Evolutionary conservation across 1,140 invertebrate species (phyloP).

Genomic region (Phymorhynchus buccinoides): DNA sequence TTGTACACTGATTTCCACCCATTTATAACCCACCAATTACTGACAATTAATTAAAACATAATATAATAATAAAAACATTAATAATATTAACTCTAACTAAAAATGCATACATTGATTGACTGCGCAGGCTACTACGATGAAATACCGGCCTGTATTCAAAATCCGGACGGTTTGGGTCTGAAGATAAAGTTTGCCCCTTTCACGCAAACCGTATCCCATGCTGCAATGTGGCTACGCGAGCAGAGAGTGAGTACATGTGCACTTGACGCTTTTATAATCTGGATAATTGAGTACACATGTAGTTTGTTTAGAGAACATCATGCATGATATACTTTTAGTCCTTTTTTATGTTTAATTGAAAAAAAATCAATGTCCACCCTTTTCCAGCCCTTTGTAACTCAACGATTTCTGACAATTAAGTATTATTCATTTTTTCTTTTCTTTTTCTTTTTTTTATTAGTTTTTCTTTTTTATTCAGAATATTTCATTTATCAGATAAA

Average conservation of each 20-base stretch:
- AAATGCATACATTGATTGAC: conserved; percentile 9
- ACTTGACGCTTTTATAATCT: neutral
- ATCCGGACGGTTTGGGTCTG: conserved; percentile 40
- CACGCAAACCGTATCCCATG: conserved; percentile 43
- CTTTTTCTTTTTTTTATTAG: neutral
- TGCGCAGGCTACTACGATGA: conserved; percentile 51
- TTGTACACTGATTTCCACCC: too few species aligned
- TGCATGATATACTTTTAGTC: too few species aligned
- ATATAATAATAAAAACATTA: too few species aligned
- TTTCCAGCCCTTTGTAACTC: too few species aligned
- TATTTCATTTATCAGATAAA: too few species aligned
- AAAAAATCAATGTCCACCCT: too few species aligned
- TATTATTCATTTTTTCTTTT: neutral
- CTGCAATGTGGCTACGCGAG: conserved; percentile 47
- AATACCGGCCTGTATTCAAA: conserved; percentile 44
- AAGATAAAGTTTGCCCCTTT: conserved; percentile 49
- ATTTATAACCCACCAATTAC: too few species aligned
- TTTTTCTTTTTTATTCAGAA: too few species aligned
- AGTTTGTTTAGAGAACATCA: neutral
- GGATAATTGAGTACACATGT: neutral
- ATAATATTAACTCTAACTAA: neutral
- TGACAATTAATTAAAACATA: too few species aligned
- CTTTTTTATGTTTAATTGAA: too few species aligned
- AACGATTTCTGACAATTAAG: too few species aligned
- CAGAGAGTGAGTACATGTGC: conserved; percentile 45